Evolutionary conservation across 2,113 vertebrate genomes (phyloP), one percentile per base, ranked within the genome.

Genomic region (Petrocephalus zakoni): DNA sequence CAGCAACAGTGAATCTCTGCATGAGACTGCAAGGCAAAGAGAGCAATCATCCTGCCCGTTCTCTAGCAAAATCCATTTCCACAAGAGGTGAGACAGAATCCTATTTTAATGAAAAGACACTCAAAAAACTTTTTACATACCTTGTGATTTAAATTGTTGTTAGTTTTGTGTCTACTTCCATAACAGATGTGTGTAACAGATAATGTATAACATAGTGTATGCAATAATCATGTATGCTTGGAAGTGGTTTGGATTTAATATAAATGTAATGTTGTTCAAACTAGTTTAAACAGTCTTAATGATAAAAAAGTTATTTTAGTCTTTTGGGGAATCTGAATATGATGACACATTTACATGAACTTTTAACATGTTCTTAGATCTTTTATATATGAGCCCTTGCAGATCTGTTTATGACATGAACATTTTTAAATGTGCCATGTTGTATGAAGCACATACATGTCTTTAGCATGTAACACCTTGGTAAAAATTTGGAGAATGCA

Each of bases 21-120:
- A 90, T 91, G 90, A 93, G 90, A 72, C 84, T 88, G 89, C 94
- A 90, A 92, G 92, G 90, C 92, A 92, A 93, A 92, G 92, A 89
- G 88, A 92, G 89, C 92, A 92, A 95, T 94, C 94, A 93, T 94
- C 91, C 91, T 93, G 91, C 93, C 93, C 94, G 34, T 94, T 93
- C 91, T 92, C 91, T 88, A 89, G 91, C 87, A 46, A 93, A 93
- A 95, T 94, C 93, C 92, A 94, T 94, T 94, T 93, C 91, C 90
- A 89, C 91, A 92, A 93, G 93, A 92, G 93, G 92, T 92, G 91
- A 93, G 90, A 93, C 91, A 93, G 93, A 91, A 94, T 91, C 91
- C 89, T 89, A 90, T 91, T 93, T 93, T 94, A 95, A 95, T 95
- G 94, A 87, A 78, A 51, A 64, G 55, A 49, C 37, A 89, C 72